Evolutionary conservation across 2,797 vertebrate genomes (phyloP).

Genomic region (Nannoperca australis): DNA sequence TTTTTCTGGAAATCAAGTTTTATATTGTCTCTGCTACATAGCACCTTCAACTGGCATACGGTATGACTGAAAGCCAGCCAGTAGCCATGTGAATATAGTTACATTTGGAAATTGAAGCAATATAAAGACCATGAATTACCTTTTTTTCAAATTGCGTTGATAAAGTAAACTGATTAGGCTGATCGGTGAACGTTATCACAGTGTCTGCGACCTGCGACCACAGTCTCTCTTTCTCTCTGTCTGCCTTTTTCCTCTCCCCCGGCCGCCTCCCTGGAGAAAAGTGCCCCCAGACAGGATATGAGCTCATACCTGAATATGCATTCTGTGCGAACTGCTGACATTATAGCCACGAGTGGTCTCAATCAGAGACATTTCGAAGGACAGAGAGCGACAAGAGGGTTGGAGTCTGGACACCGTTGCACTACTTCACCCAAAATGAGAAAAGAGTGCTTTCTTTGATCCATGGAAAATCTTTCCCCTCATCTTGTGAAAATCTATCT

Average conservation of each 20-base stretch:
- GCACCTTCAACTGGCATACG: slow-evolving; percentile 31
- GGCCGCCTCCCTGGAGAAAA: slow-evolving; percentile 67
- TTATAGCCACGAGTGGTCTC: slow-evolving; percentile 59
- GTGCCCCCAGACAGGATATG: slow-evolving; percentile 82
- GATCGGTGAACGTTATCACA: slow-evolving; percentile 50
- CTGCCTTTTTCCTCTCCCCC: slow-evolving; percentile 48
- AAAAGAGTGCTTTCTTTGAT: slow-evolving; percentile 59
- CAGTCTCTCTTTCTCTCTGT: slow-evolving; percentile 54
- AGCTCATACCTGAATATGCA: slow-evolving; percentile 80
- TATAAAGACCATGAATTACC: slow-evolving; percentile 53
- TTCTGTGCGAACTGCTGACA: slow-evolving; percentile 63
- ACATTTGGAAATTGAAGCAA: slow-evolving; percentile 55
- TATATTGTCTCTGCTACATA: slow-evolving; percentile 41
- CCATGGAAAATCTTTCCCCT: slow-evolving; percentile 19
- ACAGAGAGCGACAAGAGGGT: slow-evolving; percentile 55
- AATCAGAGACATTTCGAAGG: slow-evolving; percentile 66
- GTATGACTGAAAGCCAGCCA: slow-evolving; percentile 33
- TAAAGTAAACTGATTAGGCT: slow-evolving; percentile 64
- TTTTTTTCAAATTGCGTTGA: slow-evolving; percentile 58
- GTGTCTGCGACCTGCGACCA: slow-evolving; percentile 65
- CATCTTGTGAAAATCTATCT: slow-evolving; percentile 59
- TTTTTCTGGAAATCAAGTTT: slow-evolving; percentile 60
- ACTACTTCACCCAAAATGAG: slow-evolving; percentile 29
- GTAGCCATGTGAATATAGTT: slow-evolving; percentile 39
- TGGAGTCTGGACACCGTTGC: slow-evolving; percentile 46